Evolutionary conservation across 2,888 invertebrate species (phyloP), one percentile per base, ranked within the genome.

Genomic region (Leptinotarsa rubiginosa): DNA sequence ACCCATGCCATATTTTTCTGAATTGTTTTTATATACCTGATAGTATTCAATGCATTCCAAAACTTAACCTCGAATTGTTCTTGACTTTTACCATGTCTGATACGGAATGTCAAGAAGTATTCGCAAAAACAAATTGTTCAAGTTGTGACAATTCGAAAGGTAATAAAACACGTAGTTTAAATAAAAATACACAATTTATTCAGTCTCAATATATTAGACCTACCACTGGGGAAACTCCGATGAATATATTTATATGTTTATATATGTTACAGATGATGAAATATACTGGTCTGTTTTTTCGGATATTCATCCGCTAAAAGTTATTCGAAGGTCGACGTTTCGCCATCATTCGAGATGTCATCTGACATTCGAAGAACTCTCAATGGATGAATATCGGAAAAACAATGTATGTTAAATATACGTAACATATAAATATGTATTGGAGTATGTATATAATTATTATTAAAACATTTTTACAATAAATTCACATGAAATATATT

Each of bases 121-220:
- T 70, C 69, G 56, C 56, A 56, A 75, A 70, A 75, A 75, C 75
- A 75, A 70, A 75, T 68, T 67, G 68, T 75, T 68, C 72, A 49
- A 75, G 69, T 73, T 75, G 67, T 65, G 72, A 73, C 70, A 65
- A 72, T 64, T 22, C 69, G 18, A 70, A 22, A 66, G 64, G 56
- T 20, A 78, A 81, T 84, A 82, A 85, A 77, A 79, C 77, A 77
- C 76, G 70, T 72, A 73, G 56, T 67, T 75, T 77, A 70, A 74
- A 79, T 77, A 82, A 82, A 81, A 86, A 86, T 85, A 86, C 82
- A 85, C 83, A 83, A 81, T 87, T 87, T 86, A 86, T 86, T 87
- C 87, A 87, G 86, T 87, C 87, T 87, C 85, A 86, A 86, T 84
- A 85, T 82, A 84, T 81, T 83, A 81, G 85, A 86, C 85, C 82